phyloP scores from a whole-genome alignment of 2,797 vertebrate species.

The Alauda arvensis region DNA sequence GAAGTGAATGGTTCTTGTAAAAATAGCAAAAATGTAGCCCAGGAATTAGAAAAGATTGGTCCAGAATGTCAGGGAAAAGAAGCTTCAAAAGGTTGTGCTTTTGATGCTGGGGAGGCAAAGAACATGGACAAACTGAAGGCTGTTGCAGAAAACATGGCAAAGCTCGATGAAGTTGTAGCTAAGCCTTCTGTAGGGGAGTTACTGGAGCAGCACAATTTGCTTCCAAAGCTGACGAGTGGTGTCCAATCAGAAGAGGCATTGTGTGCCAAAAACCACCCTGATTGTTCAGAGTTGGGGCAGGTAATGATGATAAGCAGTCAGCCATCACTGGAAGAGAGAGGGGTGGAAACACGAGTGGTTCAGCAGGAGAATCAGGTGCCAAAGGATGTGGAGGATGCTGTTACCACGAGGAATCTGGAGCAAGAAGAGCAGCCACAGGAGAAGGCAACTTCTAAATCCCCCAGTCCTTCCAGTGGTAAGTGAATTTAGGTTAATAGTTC shows the following conservation, averaged over 20 bases:
- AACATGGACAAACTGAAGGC: neutral
- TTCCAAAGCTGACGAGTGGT: constrained; percentile 14
- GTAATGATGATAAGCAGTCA: neutral
- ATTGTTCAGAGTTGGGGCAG: neutral
- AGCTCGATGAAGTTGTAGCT: constrained; percentile 26
- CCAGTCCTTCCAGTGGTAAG: constrained; percentile 85
- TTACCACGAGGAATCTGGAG: neutral
- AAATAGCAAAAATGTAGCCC: constrained; percentile 19
- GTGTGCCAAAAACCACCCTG: constrained; percentile 14
- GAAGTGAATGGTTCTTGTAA: constrained; percentile 53
- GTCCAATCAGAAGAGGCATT: neutral
- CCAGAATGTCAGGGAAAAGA: constrained; percentile 36
- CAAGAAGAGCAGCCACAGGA: constrained; percentile 29
- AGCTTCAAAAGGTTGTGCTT: constrained; percentile 17
- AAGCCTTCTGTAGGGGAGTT: constrained; percentile 28
- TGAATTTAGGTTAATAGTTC: neutral
- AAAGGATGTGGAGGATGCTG: neutral
- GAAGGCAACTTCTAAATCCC: constrained; percentile 35
- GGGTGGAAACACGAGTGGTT: neutral
- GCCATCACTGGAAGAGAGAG: neutral
- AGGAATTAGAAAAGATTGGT: constrained; percentile 22
- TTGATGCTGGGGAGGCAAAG: constrained; percentile 4
- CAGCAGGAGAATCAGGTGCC: neutral
- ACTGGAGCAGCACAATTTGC: neutral
- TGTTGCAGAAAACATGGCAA: constrained; percentile 2